Conservation (phyloP, 2,797 vertebrate genomes). For the Megaceryle alcyon region DNA sequence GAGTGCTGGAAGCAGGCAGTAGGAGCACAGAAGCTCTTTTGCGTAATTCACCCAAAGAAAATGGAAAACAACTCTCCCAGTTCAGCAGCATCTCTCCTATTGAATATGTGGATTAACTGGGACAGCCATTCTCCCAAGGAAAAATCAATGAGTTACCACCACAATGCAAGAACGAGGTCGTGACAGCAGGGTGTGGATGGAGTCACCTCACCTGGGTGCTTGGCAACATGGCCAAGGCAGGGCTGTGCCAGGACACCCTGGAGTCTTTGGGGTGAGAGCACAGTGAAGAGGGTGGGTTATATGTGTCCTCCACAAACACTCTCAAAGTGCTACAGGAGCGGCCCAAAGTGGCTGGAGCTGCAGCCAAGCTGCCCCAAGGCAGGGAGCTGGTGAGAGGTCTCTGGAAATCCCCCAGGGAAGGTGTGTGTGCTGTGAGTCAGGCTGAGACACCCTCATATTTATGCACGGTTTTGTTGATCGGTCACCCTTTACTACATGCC, state of each 20-base stretch:
- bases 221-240: background rate
- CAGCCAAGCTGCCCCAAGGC: fast-evolving
- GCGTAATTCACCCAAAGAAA: background rate
- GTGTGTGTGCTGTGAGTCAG: background rate
- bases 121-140: background rate
- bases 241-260: background rate
- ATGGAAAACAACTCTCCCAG: background rate
- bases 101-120: background rate
- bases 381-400: fast-evolving
- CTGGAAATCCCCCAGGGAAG: background rate
- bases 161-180: background rate
- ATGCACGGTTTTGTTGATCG: background rate
- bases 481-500: background rate
- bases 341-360: background rate
- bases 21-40: background rate
- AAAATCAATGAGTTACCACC: background rate
- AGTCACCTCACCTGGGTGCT: fast-evolving
- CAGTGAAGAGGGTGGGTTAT: background rate
- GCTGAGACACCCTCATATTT: background rate
- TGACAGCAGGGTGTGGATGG: background rate
- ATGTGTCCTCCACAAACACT: background rate
- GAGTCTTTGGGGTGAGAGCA: background rate
- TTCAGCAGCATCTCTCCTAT: background rate
- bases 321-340: background rate
- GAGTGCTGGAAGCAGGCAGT: background rate